Evolutionary conservation across 2,113 vertebrate species (phyloP).

Genomic region (Sceloporus tristichus): DNA sequence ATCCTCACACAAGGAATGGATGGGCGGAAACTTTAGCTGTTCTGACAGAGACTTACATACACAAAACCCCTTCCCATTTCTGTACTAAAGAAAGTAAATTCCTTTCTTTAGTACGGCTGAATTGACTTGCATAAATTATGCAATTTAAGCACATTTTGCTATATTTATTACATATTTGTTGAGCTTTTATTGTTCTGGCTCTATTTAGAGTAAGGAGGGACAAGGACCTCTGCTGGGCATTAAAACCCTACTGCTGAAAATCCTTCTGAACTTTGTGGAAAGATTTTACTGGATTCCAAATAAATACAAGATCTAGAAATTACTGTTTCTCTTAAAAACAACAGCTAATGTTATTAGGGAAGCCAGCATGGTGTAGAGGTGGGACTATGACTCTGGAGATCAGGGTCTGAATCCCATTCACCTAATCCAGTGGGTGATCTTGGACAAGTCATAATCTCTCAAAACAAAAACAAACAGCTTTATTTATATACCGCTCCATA

Average conservation of each 20-base stretch:
- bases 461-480: no score
- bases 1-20: not conserved
- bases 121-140: constrained; percentile 1
- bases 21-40: not conserved
- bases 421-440: no score
- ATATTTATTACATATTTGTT: not conserved
- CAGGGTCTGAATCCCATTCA: no score
- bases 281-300: not conserved
- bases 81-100: not conserved
- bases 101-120: not conserved
- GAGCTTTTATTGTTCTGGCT: not conserved
- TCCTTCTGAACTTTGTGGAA: not conserved
- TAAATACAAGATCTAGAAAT: not conserved
- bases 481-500: no score
- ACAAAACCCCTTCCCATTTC: not conserved
- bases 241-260: not conserved
- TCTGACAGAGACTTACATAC: not conserved
- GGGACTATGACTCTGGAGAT: no score
- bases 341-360: not conserved
- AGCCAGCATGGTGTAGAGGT: no score
- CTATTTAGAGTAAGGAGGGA: not conserved
- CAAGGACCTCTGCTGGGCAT: not conserved
- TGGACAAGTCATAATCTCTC: no score
- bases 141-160: not conserved
- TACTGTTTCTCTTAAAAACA: not conserved